phyloP scores from a whole-genome alignment of 2,888 invertebrate genomes.

The Syrphus vitripennis region DNA sequence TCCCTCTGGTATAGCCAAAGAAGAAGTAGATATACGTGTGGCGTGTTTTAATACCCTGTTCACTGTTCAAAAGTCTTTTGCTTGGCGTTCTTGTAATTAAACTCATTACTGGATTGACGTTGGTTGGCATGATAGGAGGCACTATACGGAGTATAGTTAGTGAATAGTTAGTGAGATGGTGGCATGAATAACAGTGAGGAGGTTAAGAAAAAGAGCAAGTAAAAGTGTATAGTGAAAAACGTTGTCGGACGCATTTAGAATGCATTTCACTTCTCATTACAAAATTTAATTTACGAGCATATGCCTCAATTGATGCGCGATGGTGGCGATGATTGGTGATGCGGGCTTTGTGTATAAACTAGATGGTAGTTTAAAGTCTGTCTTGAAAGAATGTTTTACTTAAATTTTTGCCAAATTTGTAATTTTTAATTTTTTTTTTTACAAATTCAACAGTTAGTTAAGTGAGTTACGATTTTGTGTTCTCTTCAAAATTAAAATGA shows the following conservation, averaged over 20 bases:
- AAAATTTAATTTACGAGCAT: conserved; percentile 70
- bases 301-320: conserved; percentile 63
- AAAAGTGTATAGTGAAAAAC: conserved; percentile 5
- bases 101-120: conserved; percentile 67
- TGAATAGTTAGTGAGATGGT: not conserved
- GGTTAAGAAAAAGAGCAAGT: not conserved
- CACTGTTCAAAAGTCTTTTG: conserved; percentile 39
- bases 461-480: no score
- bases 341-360: not conserved
- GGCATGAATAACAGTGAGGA: not conserved
- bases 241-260: conserved; percentile 52
- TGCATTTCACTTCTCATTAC: conserved; percentile 70
- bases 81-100: conserved; percentile 68
- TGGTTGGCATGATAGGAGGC: conserved; percentile 57
- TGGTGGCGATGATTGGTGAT: conserved; percentile 15
- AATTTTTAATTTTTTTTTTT: no score
- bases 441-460: no score
- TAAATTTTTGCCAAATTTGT: no score
- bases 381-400: not conserved
- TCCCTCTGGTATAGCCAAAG: conserved; percentile 15
- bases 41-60: conserved; percentile 65
- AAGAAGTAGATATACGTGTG: conserved; percentile 35
- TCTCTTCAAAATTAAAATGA: no score
- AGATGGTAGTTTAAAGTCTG: conserved; percentile 4
- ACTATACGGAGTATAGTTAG: conserved; percentile 4